These are phyloP conservation scores for Dorcus hopei DNA, from an alignment of 2,888 invertebrate genomes.

Conservation along the genomic window DNA sequence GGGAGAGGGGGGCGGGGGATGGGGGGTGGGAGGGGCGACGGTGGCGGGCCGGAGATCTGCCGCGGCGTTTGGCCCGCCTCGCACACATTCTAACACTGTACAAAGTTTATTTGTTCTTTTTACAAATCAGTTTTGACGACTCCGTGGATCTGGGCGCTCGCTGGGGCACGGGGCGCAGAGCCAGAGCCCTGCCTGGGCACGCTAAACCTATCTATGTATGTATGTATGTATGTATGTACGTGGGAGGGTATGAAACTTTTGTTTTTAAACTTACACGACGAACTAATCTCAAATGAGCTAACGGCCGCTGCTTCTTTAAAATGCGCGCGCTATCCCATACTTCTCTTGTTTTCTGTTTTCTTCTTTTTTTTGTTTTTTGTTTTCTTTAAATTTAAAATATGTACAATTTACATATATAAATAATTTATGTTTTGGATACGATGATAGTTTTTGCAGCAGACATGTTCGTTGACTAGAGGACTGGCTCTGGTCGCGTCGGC, in stretches of 20 bases:
- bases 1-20: conserved; percentile 16
- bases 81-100: conserved; percentile 40
- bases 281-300: no score
- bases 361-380: conserved; percentile 28
- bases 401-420: conserved; percentile 38
- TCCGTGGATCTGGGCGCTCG: no score
- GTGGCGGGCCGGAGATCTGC: conserved; percentile 36
- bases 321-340: conserved; percentile 31
- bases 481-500: conserved; percentile 31
- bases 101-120: conserved; percentile 20
- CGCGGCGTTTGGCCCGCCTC: conserved; percentile 34
- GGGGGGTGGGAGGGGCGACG: conserved; percentile 5
- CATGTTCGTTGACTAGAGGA: conserved; percentile 37
- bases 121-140: background rate
- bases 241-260: no score
- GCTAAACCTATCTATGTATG: no score
- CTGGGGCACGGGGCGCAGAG: no score
- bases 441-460: conserved; percentile 30
- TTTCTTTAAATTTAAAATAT: conserved; percentile 43
- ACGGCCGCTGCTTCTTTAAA: no score
- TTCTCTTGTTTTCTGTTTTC: conserved; percentile 32
- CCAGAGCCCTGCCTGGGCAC: no score
- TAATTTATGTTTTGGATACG: conserved; percentile 39
- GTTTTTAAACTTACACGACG: no score
- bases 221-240: no score